Evolutionary conservation across 1,140 invertebrate species (phyloP), one percentile per base, ranked within the genome.

Genomic region (Cydia strobilella): DNA sequence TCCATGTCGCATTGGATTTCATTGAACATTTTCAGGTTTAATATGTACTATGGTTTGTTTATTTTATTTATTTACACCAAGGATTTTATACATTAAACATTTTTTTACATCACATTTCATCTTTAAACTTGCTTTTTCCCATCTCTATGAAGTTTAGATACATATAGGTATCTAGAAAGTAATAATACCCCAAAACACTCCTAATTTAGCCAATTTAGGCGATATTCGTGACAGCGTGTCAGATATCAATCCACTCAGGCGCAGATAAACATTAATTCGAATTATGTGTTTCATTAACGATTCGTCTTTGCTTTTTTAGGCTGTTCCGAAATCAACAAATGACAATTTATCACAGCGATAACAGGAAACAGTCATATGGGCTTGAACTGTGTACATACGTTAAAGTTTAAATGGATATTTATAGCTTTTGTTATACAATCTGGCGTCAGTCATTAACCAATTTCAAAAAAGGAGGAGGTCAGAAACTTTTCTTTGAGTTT

Each of bases 281-380:
- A 90, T 90, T 90, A 90, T 88, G 79, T 85, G 74, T 75, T 85
- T 89, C 87, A 89, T 90, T 90, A 87, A n/a, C 25, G 23, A n/a
- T 35, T 23, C 63, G 63, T 66, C 63, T 66, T 66, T 66, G 63
- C 27, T 31, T 66, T 59, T 66, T 66, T 63, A 25, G 18, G 27
- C 63, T 66, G 63, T 31, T 66, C 4, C 25, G 63, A 66, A 66
- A 31, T 23, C 25, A 18, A 66, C 27, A 31, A 66, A 66, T 23
- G 23, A 6, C 15, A 13, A 66, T 66, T 66, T 66, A 12, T 66
- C 63, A 66, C 35, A 66, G 63, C 63, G 63, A 66, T 66, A 66
- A 66, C 63, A 35, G 12, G 3, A 5, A 6, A 31, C 31, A 15
- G 1, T 1, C 15, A 23, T 59, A 23, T 59, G 6, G 7, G n/a